phyloP scores from a whole-genome alignment of 2,797 vertebrate genomes.

The Myripristis murdjan region DNA sequence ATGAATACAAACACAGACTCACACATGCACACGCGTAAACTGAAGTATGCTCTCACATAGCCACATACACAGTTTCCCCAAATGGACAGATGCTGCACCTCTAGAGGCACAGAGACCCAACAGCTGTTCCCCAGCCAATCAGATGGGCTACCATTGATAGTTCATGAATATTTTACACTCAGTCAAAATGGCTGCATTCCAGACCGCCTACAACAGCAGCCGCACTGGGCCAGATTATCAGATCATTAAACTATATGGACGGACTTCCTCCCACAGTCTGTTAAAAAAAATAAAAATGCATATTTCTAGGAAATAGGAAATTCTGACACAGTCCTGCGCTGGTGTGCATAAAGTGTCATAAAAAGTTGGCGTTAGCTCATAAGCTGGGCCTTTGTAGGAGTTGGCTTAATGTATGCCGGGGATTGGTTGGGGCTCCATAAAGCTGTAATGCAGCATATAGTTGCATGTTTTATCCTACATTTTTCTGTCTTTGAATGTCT shows the following conservation, averaged over 20 bases:
- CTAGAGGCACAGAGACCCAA: constrained; percentile 85
- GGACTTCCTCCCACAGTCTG: constrained; percentile 64
- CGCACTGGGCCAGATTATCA: constrained; percentile 75
- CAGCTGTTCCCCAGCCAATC: constrained; percentile 88
- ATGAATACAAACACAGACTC: constrained; percentile 12
- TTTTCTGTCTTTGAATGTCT: neutral
- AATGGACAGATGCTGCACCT: constrained; percentile 88
- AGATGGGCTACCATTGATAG: constrained; percentile 85
- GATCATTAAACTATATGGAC: constrained; percentile 74
- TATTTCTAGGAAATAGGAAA: constrained; percentile 30
- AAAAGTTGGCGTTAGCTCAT: constrained; percentile 22
- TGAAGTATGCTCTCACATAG: constrained; percentile 58
- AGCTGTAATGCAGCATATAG: neutral
- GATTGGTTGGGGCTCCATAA: neutral
- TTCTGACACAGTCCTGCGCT: constrained; percentile 20
- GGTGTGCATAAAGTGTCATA: neutral
- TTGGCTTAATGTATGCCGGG: neutral
- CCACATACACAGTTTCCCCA: constrained; percentile 69
- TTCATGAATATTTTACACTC: constrained; percentile 88
- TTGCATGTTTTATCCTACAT: neutral
- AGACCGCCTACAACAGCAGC: constrained; percentile 79
- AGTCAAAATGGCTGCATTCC: constrained; percentile 83
- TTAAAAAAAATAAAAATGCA: constrained; percentile 34
- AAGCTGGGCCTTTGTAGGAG: too few species aligned
- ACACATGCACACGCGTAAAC: constrained; percentile 29